Evolutionary conservation across 2,888 invertebrate species (phyloP), one percentile per base, ranked within the genome.

Genomic region (Pterobdella sp.): DNA sequence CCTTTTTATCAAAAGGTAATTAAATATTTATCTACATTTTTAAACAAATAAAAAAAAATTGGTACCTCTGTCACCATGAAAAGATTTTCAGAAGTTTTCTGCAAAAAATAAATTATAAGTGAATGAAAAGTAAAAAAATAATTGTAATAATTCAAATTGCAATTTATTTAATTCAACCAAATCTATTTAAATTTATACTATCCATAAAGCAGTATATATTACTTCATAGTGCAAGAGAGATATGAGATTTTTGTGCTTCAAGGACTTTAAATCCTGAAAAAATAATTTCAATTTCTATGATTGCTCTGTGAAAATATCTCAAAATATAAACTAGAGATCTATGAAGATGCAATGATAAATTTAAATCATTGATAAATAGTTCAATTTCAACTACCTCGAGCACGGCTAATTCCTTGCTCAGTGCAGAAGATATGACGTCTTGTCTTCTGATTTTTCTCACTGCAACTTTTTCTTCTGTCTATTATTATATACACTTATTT

Each of bases 1-100:
- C 34, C n/a, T 68, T 7, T 1, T 4, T 35, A 26, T 7, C 1
- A 37, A 26, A 34, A 35, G 36, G 37, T n/a, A 68, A 68, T 66
- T 10, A 60, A 31, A 65, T n/a, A 36, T 68, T 1, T 14, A 26
- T 34, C 18, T 32, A 22, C n/a, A 1, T 1, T 67, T 67, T 1
- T n/a, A 1, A 22, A 67, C 14, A 67, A 67, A 35, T 1, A 67
- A 31, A 3, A 34, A 67, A 32, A 32, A 35, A 34, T 1, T 42
- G 32, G 22, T 4, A 69, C 69, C 69, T 69, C 69, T 49, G 69
- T 69, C n/a, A 69, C 69, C 42, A 69, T 32, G 31, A 36, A 69
- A 29, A 69, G 26, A 31, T 49, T 37, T 29, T 69, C 69, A 18
- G 18, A 29, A 14, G 69, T 42, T 14, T 69, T 49, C 69, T 69